Evolutionary conservation across 2,113 vertebrate species (phyloP).

Genomic region (Lutjanus erythropterus): DNA sequence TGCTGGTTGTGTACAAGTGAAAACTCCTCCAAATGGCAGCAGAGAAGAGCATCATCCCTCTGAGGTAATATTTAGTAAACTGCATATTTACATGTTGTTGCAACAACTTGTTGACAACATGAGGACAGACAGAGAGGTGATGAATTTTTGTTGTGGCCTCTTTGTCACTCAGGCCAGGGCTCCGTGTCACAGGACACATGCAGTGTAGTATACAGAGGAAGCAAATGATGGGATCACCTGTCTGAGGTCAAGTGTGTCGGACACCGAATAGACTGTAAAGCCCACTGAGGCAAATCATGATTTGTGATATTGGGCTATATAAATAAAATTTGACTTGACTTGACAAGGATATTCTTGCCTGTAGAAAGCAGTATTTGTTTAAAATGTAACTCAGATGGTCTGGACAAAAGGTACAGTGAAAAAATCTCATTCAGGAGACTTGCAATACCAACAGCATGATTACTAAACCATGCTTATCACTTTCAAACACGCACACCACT

Average conservation of each 20-base stretch:
- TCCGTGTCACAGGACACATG: slow-evolving; percentile 13
- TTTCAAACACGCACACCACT: neutral
- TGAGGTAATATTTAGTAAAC: neutral
- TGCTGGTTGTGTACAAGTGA: neutral
- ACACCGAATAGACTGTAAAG: too few relatives aligned
- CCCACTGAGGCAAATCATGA: too few relatives aligned
- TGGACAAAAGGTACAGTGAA: neutral
- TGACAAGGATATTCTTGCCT: slow-evolving; percentile 24
- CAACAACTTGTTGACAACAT: slow-evolving; percentile 35
- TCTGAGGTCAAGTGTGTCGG: too few relatives aligned
- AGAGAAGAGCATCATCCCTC: neutral
- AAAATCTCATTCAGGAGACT: neutral
- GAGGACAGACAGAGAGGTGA: slow-evolving; percentile 5
- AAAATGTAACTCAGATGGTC: neutral
- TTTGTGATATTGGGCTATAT: too few relatives aligned
- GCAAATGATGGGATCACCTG: neutral
- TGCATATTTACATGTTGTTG: neutral
- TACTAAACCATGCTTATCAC: neutral
- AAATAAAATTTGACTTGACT: too few relatives aligned
- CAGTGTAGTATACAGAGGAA: slow-evolving; percentile 21
- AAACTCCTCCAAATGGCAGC: neutral
- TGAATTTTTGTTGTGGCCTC: neutral
- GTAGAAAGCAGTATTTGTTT: neutral
- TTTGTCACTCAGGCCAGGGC: neutral
- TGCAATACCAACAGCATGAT: neutral